Percentiles rank a stretch among this genome's conserved stretches.
These are phyloP conservation scores for Neodontobutis hainanensis DNA, from an alignment of 2,113 vertebrate genomes.

Conservation along the genomic window DNA sequence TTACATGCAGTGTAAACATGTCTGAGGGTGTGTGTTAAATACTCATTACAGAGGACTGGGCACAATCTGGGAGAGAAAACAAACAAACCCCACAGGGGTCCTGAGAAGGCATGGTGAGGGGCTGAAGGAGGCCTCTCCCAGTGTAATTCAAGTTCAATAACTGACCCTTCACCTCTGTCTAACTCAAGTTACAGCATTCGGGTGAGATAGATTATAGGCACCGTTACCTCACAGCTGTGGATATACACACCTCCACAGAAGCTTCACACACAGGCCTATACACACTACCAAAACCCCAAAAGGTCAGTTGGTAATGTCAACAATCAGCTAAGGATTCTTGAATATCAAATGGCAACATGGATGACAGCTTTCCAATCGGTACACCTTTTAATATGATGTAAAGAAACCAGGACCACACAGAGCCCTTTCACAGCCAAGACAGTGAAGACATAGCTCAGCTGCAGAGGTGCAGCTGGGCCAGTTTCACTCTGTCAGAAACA, in stretches of 20 bases:
- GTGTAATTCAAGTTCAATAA: conserved; percentile 79
- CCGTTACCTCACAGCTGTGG: conserved; percentile 73
- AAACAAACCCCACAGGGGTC: conserved; percentile 75
- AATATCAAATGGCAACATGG: conserved; percentile 65
- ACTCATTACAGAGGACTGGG: conserved; percentile 72
- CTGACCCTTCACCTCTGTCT: conserved; percentile 69
- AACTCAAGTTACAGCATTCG: conserved; percentile 72
- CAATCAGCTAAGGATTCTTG: conserved; percentile 60
- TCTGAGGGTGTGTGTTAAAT: conserved; percentile 76
- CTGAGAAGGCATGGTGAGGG: conserved; percentile 51
- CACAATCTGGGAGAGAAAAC: conserved; percentile 75
- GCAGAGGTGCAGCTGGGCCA: conserved; percentile 58
- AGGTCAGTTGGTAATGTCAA: conserved; percentile 74
- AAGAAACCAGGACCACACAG: conserved; percentile 76
- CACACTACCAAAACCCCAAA: conserved; percentile 54
- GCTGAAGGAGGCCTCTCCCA: conserved; percentile 62
- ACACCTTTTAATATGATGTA: conserved; percentile 66
- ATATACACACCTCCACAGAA: conserved; percentile 67
- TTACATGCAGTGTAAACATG: conserved; percentile 76
- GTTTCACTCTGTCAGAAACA: conserved; percentile 73
- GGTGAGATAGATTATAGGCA: conserved; percentile 70
- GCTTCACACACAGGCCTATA: conserved; percentile 36
- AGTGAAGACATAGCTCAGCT: conserved; percentile 66
- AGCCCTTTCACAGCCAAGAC: conserved; percentile 71
- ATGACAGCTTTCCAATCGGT: conserved; percentile 58